Conservation (phyloP, 2,888 invertebrate genomes). For the Acleris literana region DNA sequence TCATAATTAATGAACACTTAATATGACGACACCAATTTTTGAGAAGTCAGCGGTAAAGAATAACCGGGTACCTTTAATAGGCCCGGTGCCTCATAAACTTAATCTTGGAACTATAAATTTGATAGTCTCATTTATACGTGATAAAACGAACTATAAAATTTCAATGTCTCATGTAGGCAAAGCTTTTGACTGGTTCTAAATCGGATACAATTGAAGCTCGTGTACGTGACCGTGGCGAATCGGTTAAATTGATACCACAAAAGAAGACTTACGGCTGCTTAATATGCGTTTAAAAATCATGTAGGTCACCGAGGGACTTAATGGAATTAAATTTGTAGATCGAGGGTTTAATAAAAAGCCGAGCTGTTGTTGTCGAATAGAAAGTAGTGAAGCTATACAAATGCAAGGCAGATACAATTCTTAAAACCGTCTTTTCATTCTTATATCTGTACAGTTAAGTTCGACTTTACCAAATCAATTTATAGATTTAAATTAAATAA, state of each 20-base stretch:
- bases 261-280: conserved; percentile 44
- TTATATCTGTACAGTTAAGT: no score
- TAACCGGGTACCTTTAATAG: conserved; percentile 52
- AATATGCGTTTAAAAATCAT: conserved; percentile 37
- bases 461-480: no score
- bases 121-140: conserved; percentile 77
- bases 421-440: no score
- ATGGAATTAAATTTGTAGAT: conserved; percentile 35
- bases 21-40: conserved; percentile 49
- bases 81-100: conserved; percentile 68
- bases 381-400: conserved; percentile 1
- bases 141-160: conserved; percentile 78
- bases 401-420: no score
- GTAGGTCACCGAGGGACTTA: conserved; percentile 34
- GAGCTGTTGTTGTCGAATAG: conserved; percentile 1
- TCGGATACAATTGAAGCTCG: conserved; percentile 73
- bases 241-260: conserved; percentile 70
- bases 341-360: conserved; percentile 21
- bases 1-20: conserved; percentile 62
- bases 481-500: no score
- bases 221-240: conserved; percentile 73
- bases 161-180: conserved; percentile 71
- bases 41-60: conserved; percentile 51
- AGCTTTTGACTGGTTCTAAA: conserved; percentile 71
- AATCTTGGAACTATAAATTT: conserved; percentile 76